Evolutionary conservation across 2,113 vertebrate genomes (phyloP).

Genomic region (Charina bottae): DNA sequence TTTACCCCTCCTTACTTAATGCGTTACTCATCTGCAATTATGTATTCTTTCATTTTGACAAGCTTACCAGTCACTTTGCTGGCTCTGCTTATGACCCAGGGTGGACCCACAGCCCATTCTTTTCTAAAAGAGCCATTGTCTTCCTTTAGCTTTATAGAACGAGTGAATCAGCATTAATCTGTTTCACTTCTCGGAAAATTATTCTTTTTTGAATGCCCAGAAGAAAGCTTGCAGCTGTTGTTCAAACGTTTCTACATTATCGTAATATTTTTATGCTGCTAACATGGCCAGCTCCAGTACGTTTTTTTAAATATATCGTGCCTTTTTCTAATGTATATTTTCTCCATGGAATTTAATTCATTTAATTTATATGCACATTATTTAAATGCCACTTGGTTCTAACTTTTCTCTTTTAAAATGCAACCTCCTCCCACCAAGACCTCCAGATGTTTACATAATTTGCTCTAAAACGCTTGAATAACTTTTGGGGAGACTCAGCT

Average conservation of each 20-base stretch:
- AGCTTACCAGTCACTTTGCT: not conserved
- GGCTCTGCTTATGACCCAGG: not conserved
- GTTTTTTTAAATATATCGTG: not conserved
- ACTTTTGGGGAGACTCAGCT: not conserved
- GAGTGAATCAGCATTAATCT: not conserved
- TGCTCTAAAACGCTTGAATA: not conserved
- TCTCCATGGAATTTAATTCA: not conserved
- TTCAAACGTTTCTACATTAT: not conserved
- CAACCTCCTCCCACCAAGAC: not conserved
- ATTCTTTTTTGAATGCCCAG: not conserved
- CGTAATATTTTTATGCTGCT: not conserved
- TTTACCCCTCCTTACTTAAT: not conserved
- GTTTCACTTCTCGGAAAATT: not conserved
- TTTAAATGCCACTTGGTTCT: not conserved
- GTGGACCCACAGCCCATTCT: not conserved
- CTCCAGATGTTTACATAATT: not conserved
- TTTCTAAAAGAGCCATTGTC: not conserved
- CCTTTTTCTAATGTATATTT: not conserved
- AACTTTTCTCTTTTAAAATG: not conserved
- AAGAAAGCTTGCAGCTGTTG: not conserved
- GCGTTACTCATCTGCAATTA: not conserved
- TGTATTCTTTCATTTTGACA: not conserved
- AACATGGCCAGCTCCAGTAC: not conserved
- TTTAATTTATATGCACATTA: not conserved
- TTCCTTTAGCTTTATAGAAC: not conserved